phyloP scores from a whole-genome alignment of 2,113 vertebrate species.

The Podarcis cretensis region DNA sequence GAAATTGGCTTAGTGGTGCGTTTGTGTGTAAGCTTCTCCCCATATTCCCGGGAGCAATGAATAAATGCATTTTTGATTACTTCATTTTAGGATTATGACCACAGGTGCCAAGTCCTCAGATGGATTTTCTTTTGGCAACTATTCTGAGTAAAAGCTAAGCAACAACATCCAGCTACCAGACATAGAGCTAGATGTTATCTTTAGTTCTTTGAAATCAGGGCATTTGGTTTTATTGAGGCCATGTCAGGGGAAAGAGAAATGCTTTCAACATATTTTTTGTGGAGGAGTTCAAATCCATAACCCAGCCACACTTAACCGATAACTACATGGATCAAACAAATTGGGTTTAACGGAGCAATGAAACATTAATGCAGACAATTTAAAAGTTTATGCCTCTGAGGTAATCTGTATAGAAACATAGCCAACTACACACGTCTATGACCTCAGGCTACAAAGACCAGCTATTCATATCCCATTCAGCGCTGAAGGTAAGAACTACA shows the following conservation, averaged over 20 bases:
- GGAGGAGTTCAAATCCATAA: slow-evolving; percentile 23
- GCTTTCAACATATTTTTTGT: slow-evolving; percentile 16
- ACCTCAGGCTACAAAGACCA: slow-evolving; percentile 50
- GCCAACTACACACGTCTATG: slow-evolving; percentile 2
- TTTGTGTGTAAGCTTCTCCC: not conserved
- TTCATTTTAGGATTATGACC: not conserved
- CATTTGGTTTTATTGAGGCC: slow-evolving; percentile 29
- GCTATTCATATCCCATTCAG: slow-evolving; percentile 31
- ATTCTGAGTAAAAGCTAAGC: not conserved
- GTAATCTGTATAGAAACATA: slow-evolving; percentile 32
- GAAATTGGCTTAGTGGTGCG: too few species aligned
- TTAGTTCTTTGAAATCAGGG: not conserved
- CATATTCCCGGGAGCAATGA: not conserved
- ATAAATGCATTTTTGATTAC: not conserved
- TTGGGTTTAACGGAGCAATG: not conserved
- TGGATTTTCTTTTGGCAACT: not conserved
- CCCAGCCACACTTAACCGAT: slow-evolving; percentile 5
- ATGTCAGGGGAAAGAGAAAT: not conserved
- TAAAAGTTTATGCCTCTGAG: slow-evolving; percentile 40
- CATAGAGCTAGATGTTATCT: not conserved
- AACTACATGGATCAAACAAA: slow-evolving; percentile 24
- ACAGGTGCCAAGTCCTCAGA: not conserved
- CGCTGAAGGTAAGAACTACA: not conserved
- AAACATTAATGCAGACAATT: slow-evolving; percentile 50
- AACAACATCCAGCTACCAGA: not conserved